These are phyloP conservation scores for Otolemur garnettii DNA, from an alignment of 2,113 vertebrate genomes.

Conservation along the genomic window DNA sequence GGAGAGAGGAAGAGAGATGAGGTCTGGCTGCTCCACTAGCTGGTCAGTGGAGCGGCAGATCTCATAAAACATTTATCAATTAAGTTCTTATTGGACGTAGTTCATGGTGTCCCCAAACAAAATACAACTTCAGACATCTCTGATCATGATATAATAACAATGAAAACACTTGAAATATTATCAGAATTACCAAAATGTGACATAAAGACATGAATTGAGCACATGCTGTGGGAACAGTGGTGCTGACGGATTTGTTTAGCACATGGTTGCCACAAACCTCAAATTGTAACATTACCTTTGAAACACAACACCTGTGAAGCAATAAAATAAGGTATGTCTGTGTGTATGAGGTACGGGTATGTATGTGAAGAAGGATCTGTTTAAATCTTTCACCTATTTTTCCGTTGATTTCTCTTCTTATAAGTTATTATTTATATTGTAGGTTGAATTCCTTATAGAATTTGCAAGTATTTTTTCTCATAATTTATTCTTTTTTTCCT, in stretches of 20 bases:
- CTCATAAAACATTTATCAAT: background rate
- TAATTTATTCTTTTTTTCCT: constrained; percentile 18
- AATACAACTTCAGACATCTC: background rate
- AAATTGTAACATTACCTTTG: background rate
- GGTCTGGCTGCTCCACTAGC: no score
- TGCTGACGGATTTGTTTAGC: background rate
- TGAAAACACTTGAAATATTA: background rate
- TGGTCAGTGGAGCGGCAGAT: background rate
- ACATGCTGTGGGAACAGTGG: background rate
- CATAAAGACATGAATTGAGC: background rate
- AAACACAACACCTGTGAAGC: background rate
- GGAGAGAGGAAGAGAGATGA: background rate
- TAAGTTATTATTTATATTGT: background rate
- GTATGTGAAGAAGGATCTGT: background rate
- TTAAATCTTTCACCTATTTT: background rate
- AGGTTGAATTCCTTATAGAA: background rate
- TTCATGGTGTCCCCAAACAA: background rate
- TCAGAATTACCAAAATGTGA: no score
- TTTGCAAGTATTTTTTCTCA: constrained; percentile 24
- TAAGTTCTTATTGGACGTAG: background rate
- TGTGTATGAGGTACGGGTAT: background rate
- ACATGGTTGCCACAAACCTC: background rate
- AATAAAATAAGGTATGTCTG: background rate
- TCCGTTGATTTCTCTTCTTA: background rate
- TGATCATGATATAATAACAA: background rate